Evolutionary conservation across 2,113 vertebrate genomes (phyloP), one percentile per base, ranked within the genome.

Genomic region (Prolemur simus): DNA sequence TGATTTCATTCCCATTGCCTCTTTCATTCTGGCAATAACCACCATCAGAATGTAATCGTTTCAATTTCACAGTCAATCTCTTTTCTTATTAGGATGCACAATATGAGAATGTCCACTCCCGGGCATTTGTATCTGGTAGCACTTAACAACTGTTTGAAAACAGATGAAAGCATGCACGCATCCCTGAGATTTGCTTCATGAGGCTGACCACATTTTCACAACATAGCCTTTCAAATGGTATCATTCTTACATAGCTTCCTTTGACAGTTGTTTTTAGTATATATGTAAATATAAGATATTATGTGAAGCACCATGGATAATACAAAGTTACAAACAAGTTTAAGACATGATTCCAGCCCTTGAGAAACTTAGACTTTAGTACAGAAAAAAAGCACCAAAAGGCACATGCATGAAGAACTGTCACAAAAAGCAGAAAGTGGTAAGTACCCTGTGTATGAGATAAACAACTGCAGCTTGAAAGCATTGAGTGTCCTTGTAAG

Each of bases 1-100:
- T 96, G 83, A 94, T 18, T 92, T 80, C 29, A 32, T 93, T 94
- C 74, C 78, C n/a, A 87, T 95, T 96, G 87, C 94, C 52, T 76
- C 71, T 92, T 94, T 95, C 17, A 69, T 92, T 96, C 76, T 96
- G 87, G 76, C 76, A 69, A 60, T 54, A 56, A 78, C 42, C 47
- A 42, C 68, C 45, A 95, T 71, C 64, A 95, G 45, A 96, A 76
- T 77, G 27, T 84, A 94, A 87, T 77, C 15, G 84, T 95, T 96
- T 92, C 77, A 71, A 8, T 84, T 58, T 88, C 45, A 76, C 20
- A 37, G 32, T 71, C 56, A 78, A 14, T 91, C 32, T 94, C 18
- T 66, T 88, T 34, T 42, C 80, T 87, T 52, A 5, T 89, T 54
- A 52, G 5, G 47, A 52, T 64, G 90, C 74, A 81, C 23, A 92